Percentiles rank a stretch among this genome's conserved stretches.
Conservation (phyloP, 2,797 vertebrate species). For the Crax fasciolata region DNA sequence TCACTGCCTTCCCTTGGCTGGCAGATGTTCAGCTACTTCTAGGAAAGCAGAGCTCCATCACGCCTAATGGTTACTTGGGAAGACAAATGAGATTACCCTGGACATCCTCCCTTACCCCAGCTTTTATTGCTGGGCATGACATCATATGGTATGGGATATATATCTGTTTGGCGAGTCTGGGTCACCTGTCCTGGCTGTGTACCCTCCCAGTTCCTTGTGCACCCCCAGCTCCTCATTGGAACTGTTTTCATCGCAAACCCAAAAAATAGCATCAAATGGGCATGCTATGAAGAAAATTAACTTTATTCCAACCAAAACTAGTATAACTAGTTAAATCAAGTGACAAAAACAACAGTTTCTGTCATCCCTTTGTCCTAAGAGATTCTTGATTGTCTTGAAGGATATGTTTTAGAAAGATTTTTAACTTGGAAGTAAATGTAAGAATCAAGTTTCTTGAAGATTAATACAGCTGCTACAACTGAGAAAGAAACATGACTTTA, state of each 20-base stretch:
- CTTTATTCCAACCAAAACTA: background rate
- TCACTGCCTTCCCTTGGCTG: too few species aligned
- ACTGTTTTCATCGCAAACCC: too few species aligned
- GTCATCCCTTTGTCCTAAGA: background rate
- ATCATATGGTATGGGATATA: background rate
- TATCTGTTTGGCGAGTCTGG: background rate
- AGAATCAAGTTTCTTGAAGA: background rate
- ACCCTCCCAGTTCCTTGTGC: too few species aligned
- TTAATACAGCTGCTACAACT: background rate
- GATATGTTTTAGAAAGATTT: background rate
- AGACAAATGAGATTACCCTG: too few species aligned
- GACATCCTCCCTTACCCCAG: too few species aligned
- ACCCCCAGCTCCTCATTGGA: background rate
- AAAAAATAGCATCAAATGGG: background rate
- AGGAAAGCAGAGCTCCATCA: too few species aligned
- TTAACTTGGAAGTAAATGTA: background rate
- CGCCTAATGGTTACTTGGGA: too few species aligned
- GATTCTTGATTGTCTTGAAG: background rate
- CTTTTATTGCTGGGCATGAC: background rate
- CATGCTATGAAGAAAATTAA: background rate
- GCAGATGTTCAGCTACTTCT: too few species aligned
- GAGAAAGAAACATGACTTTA: background rate
- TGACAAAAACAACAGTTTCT: background rate
- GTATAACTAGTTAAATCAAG: background rate
- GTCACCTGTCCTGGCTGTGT: background rate